Evolutionary conservation across 2,113 vertebrate genomes (phyloP), one percentile per base, ranked within the genome.

Genomic region (Daphoenositta chrysoptera): DNA sequence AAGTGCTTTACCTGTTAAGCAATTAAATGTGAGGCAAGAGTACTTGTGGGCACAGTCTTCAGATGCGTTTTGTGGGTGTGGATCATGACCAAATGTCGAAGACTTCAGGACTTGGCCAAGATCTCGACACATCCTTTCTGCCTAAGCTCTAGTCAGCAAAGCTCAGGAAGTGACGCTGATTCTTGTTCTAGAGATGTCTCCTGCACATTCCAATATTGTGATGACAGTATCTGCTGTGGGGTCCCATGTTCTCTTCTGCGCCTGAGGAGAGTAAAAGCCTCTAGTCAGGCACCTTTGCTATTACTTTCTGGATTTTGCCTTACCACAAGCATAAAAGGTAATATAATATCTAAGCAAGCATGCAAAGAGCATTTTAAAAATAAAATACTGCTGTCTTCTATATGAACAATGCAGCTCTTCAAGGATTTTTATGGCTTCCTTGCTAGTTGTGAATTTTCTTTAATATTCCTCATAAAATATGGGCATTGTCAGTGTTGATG

Each of bases 11-110:
- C 8, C 9, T 50, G 27, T 95, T 91, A 56, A 47, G 69, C 82
- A 91, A 76, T n/a, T n/a, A 20, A 28, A 44, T 40, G 30, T 95
- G 94, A 95, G 31, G 73, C 57, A 93, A 97, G 69, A 89, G 73
- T 1, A 4, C 37, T 68, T 53, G 30, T 76, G 69, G 65, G 60
- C 69, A 79, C 28, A 0, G 1, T 50, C 84, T 91, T 66, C 24
- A 51, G 47, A 3, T 87, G 33, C 0, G 0, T 53, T 11, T 35
- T 78, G 13, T 79, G 73, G 87, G 85, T 72, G 75, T 88, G 92
- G 84, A 45, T 71, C 1, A 0, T 80, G 37, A 92, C 45, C 45
- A 44, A 80, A 19, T 54, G 28, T 31, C 0, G 0, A 71, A 45
- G 40, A 57, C 63, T 77, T 88, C 31, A 53, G 57, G 58, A 44